Percentiles rank a stretch among this genome's conserved stretches.
Conservation (phyloP, 53 echinoderm and acorn worm species). For the Paracentrotus lividus region DNA sequence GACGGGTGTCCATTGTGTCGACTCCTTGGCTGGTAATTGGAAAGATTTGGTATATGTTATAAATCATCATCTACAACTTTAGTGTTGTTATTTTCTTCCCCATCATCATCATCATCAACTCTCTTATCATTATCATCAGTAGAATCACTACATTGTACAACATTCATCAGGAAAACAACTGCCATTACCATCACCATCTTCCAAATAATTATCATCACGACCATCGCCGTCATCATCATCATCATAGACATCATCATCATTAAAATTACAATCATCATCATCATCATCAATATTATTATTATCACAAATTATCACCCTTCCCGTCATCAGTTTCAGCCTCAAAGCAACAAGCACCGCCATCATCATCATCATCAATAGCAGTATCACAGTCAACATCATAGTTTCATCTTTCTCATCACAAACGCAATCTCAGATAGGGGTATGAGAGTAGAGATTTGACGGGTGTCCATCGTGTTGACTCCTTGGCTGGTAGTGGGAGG, state of each 20-base stretch:
- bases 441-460: constrained; percentile 82
- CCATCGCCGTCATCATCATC: constrained; percentile 55
- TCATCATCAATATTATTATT: constrained; percentile 41
- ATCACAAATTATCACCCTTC: too few species aligned
- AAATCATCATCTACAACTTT: too few species aligned
- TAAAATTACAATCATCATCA: constrained; percentile 66
- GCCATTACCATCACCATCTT: constrained; percentile 1
- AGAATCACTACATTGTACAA: too few species aligned
- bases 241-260: constrained; percentile 59
- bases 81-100: too few species aligned
- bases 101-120: neutral
- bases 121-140: neutral
- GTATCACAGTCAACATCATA: too few species aligned
- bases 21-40: constrained; percentile 91
- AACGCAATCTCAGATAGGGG: constrained; percentile 93
- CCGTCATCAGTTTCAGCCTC: too few species aligned
- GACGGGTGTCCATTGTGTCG: constrained; percentile 84
- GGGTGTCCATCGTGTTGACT: constrained; percentile 86
- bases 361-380: too few species aligned
- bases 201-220: constrained; percentile 11
- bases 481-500: constrained; percentile 92
- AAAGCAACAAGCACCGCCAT: too few species aligned
- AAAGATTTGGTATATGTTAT: neutral
- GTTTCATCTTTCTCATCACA: constrained; percentile 89
- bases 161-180: neutral